phyloP scores from a whole-genome alignment of 2,888 invertebrate genomes.

The Axea sp. region DNA sequence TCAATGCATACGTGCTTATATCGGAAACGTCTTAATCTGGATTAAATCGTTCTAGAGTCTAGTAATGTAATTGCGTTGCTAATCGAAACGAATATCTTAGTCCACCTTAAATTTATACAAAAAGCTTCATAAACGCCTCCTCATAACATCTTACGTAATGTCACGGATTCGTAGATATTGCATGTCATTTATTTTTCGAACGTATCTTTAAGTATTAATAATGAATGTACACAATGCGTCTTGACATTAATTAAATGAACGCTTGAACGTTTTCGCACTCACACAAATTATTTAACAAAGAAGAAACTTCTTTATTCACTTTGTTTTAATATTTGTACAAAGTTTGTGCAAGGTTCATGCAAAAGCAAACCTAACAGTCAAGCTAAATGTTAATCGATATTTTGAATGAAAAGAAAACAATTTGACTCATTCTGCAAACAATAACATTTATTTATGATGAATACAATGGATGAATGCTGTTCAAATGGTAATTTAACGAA shows the following conservation, averaged over 20 bases:
- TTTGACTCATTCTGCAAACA: not conserved
- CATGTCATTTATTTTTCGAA: slow-evolving; percentile 4
- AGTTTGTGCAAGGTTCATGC: no score
- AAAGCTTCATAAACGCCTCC: slow-evolving; percentile 29
- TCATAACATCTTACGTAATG: slow-evolving; percentile 14
- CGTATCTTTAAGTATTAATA: slow-evolving; percentile 4
- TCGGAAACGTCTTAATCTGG: slow-evolving; percentile 32
- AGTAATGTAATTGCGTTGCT: slow-evolving; percentile 33
- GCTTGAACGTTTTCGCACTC: no score
- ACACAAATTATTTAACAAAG: no score
- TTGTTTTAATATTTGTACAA: no score
- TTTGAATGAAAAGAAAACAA: no score
- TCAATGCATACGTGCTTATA: slow-evolving; percentile 23
- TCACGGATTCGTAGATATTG: slow-evolving; percentile 17
- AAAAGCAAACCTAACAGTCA: no score
- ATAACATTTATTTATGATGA: slow-evolving; percentile 26
- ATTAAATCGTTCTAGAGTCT: slow-evolving; percentile 34
- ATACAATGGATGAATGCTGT: slow-evolving; percentile 2
- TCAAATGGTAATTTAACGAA: slow-evolving; percentile 2
- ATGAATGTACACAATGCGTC: not conserved
- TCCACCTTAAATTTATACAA: slow-evolving; percentile 7
- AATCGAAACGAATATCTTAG: slow-evolving; percentile 43
- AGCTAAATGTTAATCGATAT: no score
- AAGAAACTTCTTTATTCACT: no score
- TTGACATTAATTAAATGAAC: no score